A percentile compares a stretch with the other conserved stretches of the same genome.
Evolutionary conservation across 2,888 invertebrate species (phyloP).

Genomic region (Idaea dimidiata): DNA sequence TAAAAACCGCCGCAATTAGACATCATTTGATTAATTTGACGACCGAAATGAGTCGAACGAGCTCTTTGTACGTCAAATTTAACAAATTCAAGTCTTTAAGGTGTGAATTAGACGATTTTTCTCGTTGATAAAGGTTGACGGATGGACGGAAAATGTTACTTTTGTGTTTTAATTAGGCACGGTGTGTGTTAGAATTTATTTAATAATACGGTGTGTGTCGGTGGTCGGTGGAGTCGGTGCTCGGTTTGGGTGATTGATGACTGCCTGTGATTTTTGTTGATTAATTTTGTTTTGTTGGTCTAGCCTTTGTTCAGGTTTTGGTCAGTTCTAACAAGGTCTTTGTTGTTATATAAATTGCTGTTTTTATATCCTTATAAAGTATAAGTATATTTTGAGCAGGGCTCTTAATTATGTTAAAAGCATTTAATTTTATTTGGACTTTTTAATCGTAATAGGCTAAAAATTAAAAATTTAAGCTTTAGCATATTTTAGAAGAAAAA

Average conservation of each 20-base stretch:
- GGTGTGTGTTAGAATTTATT: constrained; percentile 71
- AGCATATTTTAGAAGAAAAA: too few relatives aligned
- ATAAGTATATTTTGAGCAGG: too few relatives aligned
- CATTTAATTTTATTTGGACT: too few relatives aligned
- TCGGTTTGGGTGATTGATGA: constrained; percentile 62
- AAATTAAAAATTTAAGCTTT: too few relatives aligned
- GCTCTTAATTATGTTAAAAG: too few relatives aligned
- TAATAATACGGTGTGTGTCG: constrained; percentile 61
- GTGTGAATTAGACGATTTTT: constrained; percentile 78
- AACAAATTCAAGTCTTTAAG: constrained; percentile 44
- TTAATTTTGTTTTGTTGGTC: constrained; percentile 35
- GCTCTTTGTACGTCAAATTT: constrained; percentile 58
- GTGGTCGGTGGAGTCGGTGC: constrained; percentile 40
- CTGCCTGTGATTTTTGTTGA: constrained; percentile 40
- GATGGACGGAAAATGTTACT: constrained; percentile 61
- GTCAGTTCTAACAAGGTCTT: constrained; percentile 25
- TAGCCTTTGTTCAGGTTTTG: constrained; percentile 32
- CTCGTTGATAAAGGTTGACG: constrained; percentile 75
- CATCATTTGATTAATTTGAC: constrained; percentile 32
- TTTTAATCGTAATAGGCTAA: too few relatives aligned
- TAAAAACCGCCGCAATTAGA: constrained; percentile 44
- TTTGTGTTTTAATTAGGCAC: constrained; percentile 72
- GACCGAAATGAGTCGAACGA: constrained; percentile 33
- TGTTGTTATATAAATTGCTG: background rate
- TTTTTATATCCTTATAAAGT: background rate